phyloP scores from a whole-genome alignment of 2,797 vertebrate genomes.

The Hapalemur alaotrensis region DNA sequence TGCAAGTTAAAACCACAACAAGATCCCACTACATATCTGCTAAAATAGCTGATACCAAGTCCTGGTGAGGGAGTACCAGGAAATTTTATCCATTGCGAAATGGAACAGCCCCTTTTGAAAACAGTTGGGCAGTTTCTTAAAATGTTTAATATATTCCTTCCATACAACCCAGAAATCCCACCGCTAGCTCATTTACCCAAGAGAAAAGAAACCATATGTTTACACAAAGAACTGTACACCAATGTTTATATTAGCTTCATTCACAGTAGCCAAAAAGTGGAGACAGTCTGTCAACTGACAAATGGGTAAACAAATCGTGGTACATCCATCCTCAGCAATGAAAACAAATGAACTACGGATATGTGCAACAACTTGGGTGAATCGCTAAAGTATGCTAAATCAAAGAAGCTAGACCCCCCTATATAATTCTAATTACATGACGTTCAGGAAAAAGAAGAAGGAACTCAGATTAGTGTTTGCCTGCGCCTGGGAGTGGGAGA shows the following conservation, averaged over 20 bases:
- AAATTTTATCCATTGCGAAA: background rate
- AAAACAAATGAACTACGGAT: background rate
- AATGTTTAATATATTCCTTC: background rate
- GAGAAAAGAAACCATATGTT: background rate
- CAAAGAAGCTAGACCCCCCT: background rate
- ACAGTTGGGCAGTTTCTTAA: background rate
- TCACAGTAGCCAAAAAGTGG: background rate
- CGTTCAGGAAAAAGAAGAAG: background rate
- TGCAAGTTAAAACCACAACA: background rate
- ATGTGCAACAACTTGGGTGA: background rate
- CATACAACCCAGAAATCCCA: background rate
- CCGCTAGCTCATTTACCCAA: background rate
- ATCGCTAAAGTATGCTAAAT: background rate
- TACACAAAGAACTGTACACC: background rate
- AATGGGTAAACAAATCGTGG: background rate
- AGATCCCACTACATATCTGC: background rate
- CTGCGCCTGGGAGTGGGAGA: background rate
- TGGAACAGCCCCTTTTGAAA: background rate
- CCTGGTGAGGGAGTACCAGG: background rate
- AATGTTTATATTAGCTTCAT: background rate
- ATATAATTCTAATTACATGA: background rate
- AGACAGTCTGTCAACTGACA: background rate
- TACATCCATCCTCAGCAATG: background rate
- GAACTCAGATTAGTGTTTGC: background rate
- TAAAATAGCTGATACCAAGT: background rate